Evolutionary conservation across 2,797 vertebrate genomes (phyloP).

Genomic region (Chloroceryle amazona): DNA sequence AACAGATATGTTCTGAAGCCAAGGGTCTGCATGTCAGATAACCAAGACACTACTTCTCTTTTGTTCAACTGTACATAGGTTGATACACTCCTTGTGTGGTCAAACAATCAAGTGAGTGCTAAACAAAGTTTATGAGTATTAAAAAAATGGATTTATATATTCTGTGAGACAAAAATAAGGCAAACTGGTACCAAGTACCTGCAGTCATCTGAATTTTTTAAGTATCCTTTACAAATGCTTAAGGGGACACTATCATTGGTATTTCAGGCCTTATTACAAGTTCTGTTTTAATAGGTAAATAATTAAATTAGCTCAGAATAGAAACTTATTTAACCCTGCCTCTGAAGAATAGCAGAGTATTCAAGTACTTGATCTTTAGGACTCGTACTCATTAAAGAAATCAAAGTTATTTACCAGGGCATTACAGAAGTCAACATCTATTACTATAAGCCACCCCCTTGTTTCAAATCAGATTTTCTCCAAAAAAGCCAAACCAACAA

Average conservation of each 20-base stretch:
- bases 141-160: background rate
- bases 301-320: background rate
- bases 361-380: background rate
- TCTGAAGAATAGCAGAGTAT: background rate
- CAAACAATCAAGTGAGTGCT: background rate
- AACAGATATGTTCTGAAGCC: background rate
- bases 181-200: background rate
- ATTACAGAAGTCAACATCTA: background rate
- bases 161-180: background rate
- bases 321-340: background rate
- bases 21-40: background rate
- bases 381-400: background rate
- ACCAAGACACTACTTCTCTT: background rate
- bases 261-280: background rate
- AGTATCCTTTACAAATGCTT: background rate
- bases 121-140: background rate
- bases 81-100: background rate
- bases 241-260: background rate
- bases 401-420: background rate
- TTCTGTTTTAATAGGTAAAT: conserved; percentile 6
- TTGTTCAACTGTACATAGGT: background rate
- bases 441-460: background rate
- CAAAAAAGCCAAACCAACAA: background rate
- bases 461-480: background rate
- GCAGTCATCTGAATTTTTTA: background rate